Conservation (phyloP, 2,113 vertebrate species). For the Glaucomys volans region DNA sequence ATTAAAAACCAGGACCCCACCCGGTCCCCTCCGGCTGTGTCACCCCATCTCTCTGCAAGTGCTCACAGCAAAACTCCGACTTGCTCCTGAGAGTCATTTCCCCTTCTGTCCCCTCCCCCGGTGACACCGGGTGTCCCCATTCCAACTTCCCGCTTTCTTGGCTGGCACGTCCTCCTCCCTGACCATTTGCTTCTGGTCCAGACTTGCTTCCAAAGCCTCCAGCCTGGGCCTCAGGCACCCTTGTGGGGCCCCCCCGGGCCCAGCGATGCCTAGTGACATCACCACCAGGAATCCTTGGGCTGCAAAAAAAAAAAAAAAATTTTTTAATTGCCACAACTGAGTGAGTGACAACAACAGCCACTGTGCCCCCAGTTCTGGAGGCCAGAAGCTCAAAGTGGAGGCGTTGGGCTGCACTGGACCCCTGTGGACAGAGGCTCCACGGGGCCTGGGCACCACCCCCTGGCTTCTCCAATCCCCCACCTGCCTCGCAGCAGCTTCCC, state of each 20-base stretch:
- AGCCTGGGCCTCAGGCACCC: background rate
- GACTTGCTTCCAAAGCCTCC: background rate
- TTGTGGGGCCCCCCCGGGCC: background rate
- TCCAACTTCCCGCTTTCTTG: background rate
- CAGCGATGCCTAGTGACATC: background rate
- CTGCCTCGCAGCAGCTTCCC: background rate
- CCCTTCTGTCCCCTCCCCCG: background rate
- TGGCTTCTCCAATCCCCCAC: background rate
- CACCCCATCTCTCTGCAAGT: background rate
- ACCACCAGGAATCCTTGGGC: background rate
- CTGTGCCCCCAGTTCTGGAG: background rate
- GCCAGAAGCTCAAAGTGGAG: background rate
- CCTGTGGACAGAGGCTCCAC: background rate
- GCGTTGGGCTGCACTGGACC: no score
- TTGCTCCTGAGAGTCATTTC: background rate
- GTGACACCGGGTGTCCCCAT: accelerated
- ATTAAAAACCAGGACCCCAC: background rate
- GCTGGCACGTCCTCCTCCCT: background rate
- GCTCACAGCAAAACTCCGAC: background rate
- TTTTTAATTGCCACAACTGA: accelerated
- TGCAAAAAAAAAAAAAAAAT: background rate
- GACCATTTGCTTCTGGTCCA: background rate
- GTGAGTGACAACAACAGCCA: background rate
- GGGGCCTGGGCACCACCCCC: background rate
- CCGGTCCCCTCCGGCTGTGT: background rate